Percentiles rank a stretch among this genome's conserved stretches.
These are phyloP conservation scores for Toxotes chatareus DNA, from an alignment of 2,113 vertebrate species.

Conservation along the genomic window DNA sequence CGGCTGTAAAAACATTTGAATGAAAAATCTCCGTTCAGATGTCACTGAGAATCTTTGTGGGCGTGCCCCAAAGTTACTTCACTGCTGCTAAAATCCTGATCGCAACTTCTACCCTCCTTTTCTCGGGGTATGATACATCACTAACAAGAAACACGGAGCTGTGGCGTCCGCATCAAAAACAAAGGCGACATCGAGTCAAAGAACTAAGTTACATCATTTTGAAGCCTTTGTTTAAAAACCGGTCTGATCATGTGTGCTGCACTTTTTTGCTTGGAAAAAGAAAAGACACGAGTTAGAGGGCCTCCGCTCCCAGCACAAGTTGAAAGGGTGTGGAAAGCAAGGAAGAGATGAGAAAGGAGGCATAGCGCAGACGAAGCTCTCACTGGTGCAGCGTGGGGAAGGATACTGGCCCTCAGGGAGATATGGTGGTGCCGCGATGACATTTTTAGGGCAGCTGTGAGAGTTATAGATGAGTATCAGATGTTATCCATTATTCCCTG, in stretches of 20 bases:
- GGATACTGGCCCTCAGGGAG: slow-evolving; percentile 75
- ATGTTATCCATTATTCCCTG: slow-evolving; percentile 77
- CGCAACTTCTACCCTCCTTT: slow-evolving; percentile 36
- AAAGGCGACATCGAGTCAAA: slow-evolving; percentile 58
- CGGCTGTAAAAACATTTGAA: neutral
- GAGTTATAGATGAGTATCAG: slow-evolving; percentile 85
- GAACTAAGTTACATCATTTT: slow-evolving; percentile 69
- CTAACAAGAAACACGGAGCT: slow-evolving; percentile 42
- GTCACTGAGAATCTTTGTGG: slow-evolving; percentile 5
- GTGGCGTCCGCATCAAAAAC: slow-evolving; percentile 46
- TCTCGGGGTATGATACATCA: slow-evolving; percentile 7
- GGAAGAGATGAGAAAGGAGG: slow-evolving; percentile 32
- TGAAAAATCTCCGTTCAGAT: neutral
- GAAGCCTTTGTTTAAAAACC: slow-evolving; percentile 65
- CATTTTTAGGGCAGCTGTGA: slow-evolving; percentile 84
- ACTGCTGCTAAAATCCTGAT: slow-evolving; percentile 31
- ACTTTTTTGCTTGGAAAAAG: neutral
- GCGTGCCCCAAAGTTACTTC: slow-evolving; percentile 13
- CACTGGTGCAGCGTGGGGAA: slow-evolving; percentile 58
- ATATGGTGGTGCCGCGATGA: slow-evolving; percentile 71
- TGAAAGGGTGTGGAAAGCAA: slow-evolving; percentile 59
- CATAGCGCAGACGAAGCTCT: slow-evolving; percentile 49
- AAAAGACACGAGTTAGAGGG: slow-evolving; percentile 33
- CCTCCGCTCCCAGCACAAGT: slow-evolving; percentile 61
- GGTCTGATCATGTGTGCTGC: slow-evolving; percentile 51